Evolutionary conservation across 2,113 vertebrate species (phyloP), one percentile per base, ranked within the genome.

Genomic region (Pungitius pungitius): DNA sequence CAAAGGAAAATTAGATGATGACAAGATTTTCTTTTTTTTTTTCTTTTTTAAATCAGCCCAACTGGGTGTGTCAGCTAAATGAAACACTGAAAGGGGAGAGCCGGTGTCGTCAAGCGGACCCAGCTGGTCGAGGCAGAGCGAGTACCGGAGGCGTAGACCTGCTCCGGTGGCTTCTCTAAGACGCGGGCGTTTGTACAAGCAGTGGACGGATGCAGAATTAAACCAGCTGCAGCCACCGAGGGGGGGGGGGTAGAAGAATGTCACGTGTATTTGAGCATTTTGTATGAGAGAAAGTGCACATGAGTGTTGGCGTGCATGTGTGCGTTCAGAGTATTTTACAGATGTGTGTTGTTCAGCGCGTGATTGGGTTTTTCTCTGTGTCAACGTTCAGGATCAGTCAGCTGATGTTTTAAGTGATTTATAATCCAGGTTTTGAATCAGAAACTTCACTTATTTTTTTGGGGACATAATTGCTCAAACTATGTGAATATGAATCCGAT

Each of bases 171-270:
- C 73, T 61, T 83, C 76, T 85, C 77, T 87, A 85, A 79, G 24
- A 65, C 42, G 52, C 65, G 27, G 56, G 83, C 77, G 14, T 83
- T 85, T 87, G 30, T 91, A 90, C 86, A 90, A 82, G 86, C 87
- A 14, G 69, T 13, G 61, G 65, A 77, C 17, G 52, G 54, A 39
- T 47, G 69, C 39, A 43, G 62, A 75, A 59, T 74, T 26, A 37
- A 85, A 75, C 33, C 47, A 43, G 57, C 56, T 9, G 35, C 27
- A 2, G 59, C 40, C 11, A 57, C 20, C 20, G 58, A 40, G 56
- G 27, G 49, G 33, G 6, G 33, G 30, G 30, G 30, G 30, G 30
- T 2, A 30, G 30, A 5, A 5, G 30, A 5, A 5, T 54, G 33
- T 47, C 26, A 37, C 66, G 62, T 68, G 51, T 43, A 4, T 37